Evolutionary conservation across 2,113 vertebrate species (phyloP).

Genomic region (Alces alces): DNA sequence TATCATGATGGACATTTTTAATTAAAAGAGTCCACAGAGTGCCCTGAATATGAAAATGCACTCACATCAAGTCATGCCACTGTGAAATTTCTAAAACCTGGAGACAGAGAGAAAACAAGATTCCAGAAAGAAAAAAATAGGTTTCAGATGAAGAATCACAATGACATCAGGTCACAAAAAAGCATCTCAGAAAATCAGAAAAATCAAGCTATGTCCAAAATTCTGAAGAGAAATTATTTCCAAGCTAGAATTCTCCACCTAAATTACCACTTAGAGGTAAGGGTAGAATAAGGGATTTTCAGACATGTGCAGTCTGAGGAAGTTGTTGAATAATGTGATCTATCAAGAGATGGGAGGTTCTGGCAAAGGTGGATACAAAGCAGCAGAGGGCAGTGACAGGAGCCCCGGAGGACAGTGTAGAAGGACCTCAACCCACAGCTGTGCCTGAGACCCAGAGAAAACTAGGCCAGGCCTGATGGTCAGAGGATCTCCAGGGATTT

Average conservation of each 20-base stretch:
- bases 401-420: too few relatives aligned
- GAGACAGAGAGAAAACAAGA: neutral
- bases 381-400: neutral
- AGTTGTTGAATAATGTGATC: neutral
- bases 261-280: neutral
- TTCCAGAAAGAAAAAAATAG: neutral
- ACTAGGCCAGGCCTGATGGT: neutral
- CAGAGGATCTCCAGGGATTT: neutral
- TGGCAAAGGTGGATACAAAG: neutral
- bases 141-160: neutral
- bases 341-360: neutral
- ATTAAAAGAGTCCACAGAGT: neutral
- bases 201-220: neutral
- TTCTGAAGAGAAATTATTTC: neutral
- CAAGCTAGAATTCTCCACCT: neutral
- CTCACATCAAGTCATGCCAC: neutral
- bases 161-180: neutral
- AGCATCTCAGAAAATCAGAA: neutral
- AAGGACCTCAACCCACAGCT: neutral
- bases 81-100: conserved; percentile 16
- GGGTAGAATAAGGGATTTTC: neutral
- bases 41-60: neutral
- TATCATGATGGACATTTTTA: neutral
- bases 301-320: neutral
- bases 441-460: neutral